Percentiles rank a stretch among this genome's conserved stretches.
Evolutionary conservation across 2,888 invertebrate genomes (phyloP).

Genomic region (Sesia apiformis): DNA sequence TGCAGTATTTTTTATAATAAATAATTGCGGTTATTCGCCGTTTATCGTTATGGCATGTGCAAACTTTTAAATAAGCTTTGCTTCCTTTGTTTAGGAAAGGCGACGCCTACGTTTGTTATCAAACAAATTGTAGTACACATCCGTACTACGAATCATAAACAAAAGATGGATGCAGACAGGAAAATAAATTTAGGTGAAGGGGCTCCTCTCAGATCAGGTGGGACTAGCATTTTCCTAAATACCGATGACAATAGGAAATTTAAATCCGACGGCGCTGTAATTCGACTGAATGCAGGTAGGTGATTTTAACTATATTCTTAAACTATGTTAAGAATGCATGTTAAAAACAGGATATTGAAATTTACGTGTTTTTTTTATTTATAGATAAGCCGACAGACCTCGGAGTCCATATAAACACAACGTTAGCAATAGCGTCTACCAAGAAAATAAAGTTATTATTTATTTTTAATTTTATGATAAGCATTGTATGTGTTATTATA

Average conservation of each 20-base stretch:
- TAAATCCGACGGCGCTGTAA: conserved; percentile 56
- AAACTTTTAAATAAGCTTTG: conserved; percentile 53
- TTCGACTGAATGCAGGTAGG: conserved; percentile 65
- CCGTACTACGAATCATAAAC: conserved; percentile 32
- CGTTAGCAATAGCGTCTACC: conserved; percentile 65
- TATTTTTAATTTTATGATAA: conserved; percentile 56
- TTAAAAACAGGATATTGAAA: too few species aligned
- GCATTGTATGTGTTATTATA: conserved; percentile 51
- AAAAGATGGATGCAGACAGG: conserved; percentile 52
- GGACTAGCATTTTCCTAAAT: conserved; percentile 63
- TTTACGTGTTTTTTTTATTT: conserved; percentile 20
- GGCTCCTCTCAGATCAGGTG: conserved; percentile 56
- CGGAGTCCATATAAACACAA: conserved; percentile 64
- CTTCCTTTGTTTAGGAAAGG: conserved; percentile 64
- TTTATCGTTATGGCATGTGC: conserved; percentile 17
- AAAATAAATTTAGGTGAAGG: conserved; percentile 59
- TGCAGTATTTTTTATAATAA: too few species aligned
- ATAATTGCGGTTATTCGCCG: too few species aligned
- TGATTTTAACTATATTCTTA: not conserved
- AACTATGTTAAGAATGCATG: not conserved
- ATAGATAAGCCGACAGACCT: conserved; percentile 58
- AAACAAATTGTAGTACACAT: conserved; percentile 31
- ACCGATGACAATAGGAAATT: conserved; percentile 52
- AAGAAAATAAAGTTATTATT: conserved; percentile 66
- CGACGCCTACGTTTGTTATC: conserved; percentile 47